Base-by-base conservation (phyloP, 1,140 invertebrate species). In the Heliconius hermathena region DNA sequence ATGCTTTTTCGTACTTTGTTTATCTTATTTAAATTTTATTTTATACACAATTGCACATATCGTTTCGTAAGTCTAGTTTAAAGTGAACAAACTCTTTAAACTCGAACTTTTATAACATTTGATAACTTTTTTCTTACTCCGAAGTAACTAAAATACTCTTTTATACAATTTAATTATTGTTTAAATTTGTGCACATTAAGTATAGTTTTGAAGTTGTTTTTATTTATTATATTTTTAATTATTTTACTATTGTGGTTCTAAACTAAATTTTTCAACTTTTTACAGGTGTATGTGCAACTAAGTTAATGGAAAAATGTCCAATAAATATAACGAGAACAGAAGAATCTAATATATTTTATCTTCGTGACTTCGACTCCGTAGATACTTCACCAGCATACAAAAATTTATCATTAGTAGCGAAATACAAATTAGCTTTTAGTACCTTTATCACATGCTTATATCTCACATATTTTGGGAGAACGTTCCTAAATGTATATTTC, bases 341-440 rank as follows among this genome's bases (percentile, higher is more conserved):
- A 9, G 46, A 78, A 8, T 78, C 81, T 9, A 66, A 80, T 13
- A 16, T 81, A 1, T 54, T 82, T 3, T 87, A 84, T 36, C 60
- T 82, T 33, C 80, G 74, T 57, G 84, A 88, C 36, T 88, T 81
- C 78, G 83, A 88, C 38, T 60, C 73, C 5, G 6, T 88, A 3
- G 83, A 84, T 1, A 52, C 73, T 0, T 60, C 78, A 3, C 87
- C 87, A 4, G 81, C 76, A 0, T 86, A 84, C 70, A 84, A 83
- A 22, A 70, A 82, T 0, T 33, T 87, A 5, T 71, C 80, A 26
- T 57, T 80, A 18, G 41, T 77, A 8, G 70, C 77, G 3, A 86
- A 81, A 82, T 87, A 84, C 18, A 85, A 84, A 70, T 3, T 88
- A 9, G 74, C 84, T 22, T n/a, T 78, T 1, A 57, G 70, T 18